Evolutionary conservation across 2,888 invertebrate genomes (phyloP), one percentile per base, ranked within the genome.

Genomic region (Diplolepis rosae): DNA sequence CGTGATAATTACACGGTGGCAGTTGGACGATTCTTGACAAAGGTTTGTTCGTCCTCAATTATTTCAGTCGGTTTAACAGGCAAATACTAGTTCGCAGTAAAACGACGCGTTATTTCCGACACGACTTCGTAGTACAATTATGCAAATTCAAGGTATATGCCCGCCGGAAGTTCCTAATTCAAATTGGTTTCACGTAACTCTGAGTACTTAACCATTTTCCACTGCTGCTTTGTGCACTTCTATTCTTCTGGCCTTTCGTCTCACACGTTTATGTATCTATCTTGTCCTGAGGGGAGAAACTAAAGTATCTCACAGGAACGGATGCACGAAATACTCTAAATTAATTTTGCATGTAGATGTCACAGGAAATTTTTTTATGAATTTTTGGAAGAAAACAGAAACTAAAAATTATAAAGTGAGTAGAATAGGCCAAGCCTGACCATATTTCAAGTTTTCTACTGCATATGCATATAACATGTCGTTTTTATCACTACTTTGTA

Each of bases 111-210:
- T 56, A 67, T 69, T 73, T 74, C 68, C 28, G 11, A 51, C 69
- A 42, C 65, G 72, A 72, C 68, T 72, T 75, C 71, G 68, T 66
- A 51, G 72, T 67, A n/a, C 45, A 68, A 75, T 61, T 56, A 86
- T 85, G 86, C 81, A 85, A 86, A 86, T 85, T 83, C 77, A 68
- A 77, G 81, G 70, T 80, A 83, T 84, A 83, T 83, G 80, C 83
- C 81, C 77, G 79, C 75, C 76, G 80, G 78, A 83, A 84, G 80
- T 86, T 85, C 79, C 82, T 84, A 85, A 85, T 86, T 85, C 80
- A 83, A 86, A 85, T 86, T 80, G 81, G 82, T 83, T 84, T 85
- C 82, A 80, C 80, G 80, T 80, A 82, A 81, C 72, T 69, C 71
- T 50, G 56, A 70, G 70, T 69, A 76, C 70, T 77, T 77, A 73